Evolutionary conservation across 1,140 invertebrate genomes (phyloP).

Genomic region (Yoshiicerus persimilis): DNA sequence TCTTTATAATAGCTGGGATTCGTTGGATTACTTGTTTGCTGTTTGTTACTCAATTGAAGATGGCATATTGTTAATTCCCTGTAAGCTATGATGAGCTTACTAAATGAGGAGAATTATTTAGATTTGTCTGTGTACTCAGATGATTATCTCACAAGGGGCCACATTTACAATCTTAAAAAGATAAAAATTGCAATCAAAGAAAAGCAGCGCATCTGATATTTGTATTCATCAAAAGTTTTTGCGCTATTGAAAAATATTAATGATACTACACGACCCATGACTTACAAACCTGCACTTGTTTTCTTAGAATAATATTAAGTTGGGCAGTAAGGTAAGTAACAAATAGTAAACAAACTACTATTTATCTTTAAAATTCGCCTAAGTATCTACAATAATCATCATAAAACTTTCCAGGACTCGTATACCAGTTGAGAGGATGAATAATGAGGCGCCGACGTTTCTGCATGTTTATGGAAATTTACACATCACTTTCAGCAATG

Average conservation of each 20-base stretch:
- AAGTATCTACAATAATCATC: neutral
- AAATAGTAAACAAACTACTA: neutral
- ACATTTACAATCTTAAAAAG: neutral
- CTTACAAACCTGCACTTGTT: neutral
- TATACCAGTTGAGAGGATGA: neutral
- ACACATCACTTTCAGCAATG: neutral
- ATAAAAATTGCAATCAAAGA: neutral
- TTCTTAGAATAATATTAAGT: too few species aligned
- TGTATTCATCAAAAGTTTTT: neutral
- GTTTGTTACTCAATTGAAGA: neutral
- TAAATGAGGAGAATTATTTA: neutral
- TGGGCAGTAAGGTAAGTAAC: neutral
- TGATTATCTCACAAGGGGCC: neutral
- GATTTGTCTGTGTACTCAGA: neutral
- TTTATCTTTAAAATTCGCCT: neutral
- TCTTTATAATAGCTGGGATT: neutral
- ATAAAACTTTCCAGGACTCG: neutral
- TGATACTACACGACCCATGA: neutral
- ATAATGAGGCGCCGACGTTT: constrained; percentile 11
- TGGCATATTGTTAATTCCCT: neutral
- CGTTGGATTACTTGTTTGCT: neutral
- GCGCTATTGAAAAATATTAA: neutral
- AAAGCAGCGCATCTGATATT: neutral
- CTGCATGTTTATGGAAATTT: constrained; percentile 14
- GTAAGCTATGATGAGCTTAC: too few species aligned